A percentile compares a stretch with the other conserved stretches of the same genome.
Evolutionary conservation across 2,888 invertebrate species (phyloP).

Genomic region (Xestia xanthographa): DNA sequence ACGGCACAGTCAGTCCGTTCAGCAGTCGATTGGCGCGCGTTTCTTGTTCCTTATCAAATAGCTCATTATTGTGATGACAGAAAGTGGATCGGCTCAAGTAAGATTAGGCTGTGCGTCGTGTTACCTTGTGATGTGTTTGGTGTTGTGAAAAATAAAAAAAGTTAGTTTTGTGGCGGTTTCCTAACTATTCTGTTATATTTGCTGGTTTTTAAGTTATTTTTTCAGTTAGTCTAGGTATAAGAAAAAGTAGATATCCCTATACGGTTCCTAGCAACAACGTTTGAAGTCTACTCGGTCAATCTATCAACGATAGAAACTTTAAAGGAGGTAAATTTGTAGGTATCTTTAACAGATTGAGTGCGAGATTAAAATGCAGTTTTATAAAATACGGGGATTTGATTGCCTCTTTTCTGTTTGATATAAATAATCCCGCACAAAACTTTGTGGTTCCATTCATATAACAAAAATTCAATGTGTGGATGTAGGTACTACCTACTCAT

Average conservation of each 20-base stretch:
- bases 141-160: slow-evolving; percentile 1
- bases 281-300: neutral
- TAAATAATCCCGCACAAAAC: neutral
- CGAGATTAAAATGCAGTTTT: neutral
- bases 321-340: neutral
- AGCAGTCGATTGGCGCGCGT: slow-evolving; percentile 27
- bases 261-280: neutral
- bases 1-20: slow-evolving; percentile 29
- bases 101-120: slow-evolving; percentile 20
- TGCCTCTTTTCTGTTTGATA: no score
- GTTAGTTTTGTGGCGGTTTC: slow-evolving; percentile 5
- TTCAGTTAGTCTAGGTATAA: no score
- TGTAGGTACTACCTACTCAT: no score
- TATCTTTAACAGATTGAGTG: neutral
- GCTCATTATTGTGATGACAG: slow-evolving; percentile 37
- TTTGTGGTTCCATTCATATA: no score
- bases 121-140: slow-evolving; percentile 12
- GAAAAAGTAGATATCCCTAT: no score
- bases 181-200: no score
- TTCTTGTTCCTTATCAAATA: slow-evolving; percentile 34
- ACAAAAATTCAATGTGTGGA: no score
- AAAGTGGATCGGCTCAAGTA: slow-evolving; percentile 25
- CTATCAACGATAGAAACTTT: neutral
- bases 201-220: no score
- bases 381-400: neutral